Base-by-base conservation (phyloP, 1,140 invertebrate genomes). In the Magallana gigas region DNA sequence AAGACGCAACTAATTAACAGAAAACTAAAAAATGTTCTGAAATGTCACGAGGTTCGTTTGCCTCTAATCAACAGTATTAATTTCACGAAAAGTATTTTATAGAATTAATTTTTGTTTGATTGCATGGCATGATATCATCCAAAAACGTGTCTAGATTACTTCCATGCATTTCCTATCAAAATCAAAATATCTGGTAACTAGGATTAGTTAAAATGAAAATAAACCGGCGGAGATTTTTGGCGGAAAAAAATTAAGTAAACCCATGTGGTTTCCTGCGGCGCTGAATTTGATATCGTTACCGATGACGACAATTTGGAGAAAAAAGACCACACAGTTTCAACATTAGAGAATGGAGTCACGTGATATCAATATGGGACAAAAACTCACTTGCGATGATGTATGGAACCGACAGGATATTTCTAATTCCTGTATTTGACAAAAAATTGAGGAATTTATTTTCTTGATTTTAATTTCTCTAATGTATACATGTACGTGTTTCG, bases 41-140 rank as follows among this genome's bases (percentile, higher is more conserved):
- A 76, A 76, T 76, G 68, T 76, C 68, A 76, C 18, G 12, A 29
- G 23, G 68, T 76, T 76, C 68, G 68, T 76, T 76, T 76, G 23
- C 68, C 23, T 76, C 68, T 76, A 76, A 76, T 76, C 68, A 76
- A 76, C 29, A 12, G 68, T 76, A 76, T 76, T 11, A 76, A 36
- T 76, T 76, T 76, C 68, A 76, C 36, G 68, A 76, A 76, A 76
- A 18, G 12, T 76, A 76, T 23, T 76, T 76, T 76, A 76, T 76
- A 76, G 68, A 76, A 76, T 76, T 76, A 76, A 76, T 76, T 76
- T 76, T 76, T 76, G 68, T 76, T 76, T 76, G 68, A 76, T 76
- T 76, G 68, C 68, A 23, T 36, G 68, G 68, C 68, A 76, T 76
- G 68, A 76, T 76, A 76, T 76, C 68, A 76, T 76, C 18, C 23